Evolutionary conservation across 2,113 vertebrate species (phyloP).

Genomic region (Potamarius usumacintae): DNA sequence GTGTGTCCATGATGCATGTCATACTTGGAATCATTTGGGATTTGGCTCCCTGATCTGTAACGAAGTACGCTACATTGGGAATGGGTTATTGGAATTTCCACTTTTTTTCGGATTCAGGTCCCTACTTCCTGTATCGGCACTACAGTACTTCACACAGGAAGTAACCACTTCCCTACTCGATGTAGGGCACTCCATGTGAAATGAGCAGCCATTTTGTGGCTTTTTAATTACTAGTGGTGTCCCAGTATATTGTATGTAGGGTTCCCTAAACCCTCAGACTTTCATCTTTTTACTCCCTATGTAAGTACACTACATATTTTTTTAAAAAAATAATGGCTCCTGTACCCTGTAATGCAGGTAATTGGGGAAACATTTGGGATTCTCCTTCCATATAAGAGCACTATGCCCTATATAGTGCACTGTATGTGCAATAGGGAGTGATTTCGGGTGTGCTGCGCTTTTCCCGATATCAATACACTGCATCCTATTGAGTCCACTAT

Average conservation of each 20-base stretch:
- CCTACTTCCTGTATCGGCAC: neutral
- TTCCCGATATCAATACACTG: no score
- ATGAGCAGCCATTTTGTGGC: conserved; percentile 1
- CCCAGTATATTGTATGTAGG: neutral
- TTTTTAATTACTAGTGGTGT: neutral
- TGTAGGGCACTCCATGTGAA: neutral
- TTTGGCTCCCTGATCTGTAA: neutral
- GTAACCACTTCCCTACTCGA: no score
- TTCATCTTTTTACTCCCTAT: neutral
- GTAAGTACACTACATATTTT: no score
- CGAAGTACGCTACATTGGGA: neutral
- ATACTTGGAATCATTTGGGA: neutral
- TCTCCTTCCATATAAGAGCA: no score
- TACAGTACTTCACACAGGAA: neutral
- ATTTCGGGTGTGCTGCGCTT: no score
- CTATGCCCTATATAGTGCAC: neutral
- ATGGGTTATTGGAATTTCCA: neutral
- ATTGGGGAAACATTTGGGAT: no score
- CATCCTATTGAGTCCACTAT: neutral
- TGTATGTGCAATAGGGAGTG: no score
- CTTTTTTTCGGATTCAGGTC: neutral
- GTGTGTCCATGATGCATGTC: neutral
- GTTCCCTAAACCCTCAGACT: neutral
- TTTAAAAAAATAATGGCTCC: no score
- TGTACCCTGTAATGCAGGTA: no score